Evolutionary conservation across 2,888 invertebrate genomes (phyloP), one percentile per base, ranked within the genome.

Genomic region (Lasius platythorax): DNA sequence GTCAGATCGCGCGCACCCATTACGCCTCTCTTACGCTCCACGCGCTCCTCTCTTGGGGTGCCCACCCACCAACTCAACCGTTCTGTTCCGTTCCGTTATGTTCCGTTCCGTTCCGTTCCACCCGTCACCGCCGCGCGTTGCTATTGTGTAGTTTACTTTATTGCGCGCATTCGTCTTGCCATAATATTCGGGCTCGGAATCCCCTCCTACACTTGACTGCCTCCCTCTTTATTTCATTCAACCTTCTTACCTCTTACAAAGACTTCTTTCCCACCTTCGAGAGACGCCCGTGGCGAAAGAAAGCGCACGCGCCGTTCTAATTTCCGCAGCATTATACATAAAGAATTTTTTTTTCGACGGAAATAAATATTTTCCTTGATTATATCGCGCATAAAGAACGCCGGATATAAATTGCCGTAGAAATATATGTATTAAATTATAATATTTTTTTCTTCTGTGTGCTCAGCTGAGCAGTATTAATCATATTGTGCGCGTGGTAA

Each of bases 71-170:
- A 30, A 53, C 33, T 72, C 61, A 74, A 72, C 72, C 79, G 72
- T 79, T 87, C 81, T 84, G 67, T 86, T 73, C 81, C 83, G 68
- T 85, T 73, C 50, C 8, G 50, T 53, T n/a, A n/a, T n/a, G n/a
- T 53, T 87, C 81, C 85, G 67, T 86, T 73, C 81, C 83, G 50
- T 53, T n/a, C 50, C 50, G n/a, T 53, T 74, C 63, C 40, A 82
- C 76, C 74, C 75, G 85, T 87, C 85, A 74, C 72, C 76, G 87
- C 85, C 83, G 83, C 88, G 82, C 87, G 87, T 87, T 63, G 86
- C 91, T 91, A 93, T 93, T 92, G 92, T 92, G 91, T 90, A 91
- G 91, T 93, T 92, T 92, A 91, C 90, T 93, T 93, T 93, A 93
- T 93, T 91, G 91, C 90, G 53, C 84, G 89, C 93, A 93, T 93